These are phyloP conservation scores for Chionodraco myersi DNA, from an alignment of 2,113 vertebrate species.

Conservation along the genomic window DNA sequence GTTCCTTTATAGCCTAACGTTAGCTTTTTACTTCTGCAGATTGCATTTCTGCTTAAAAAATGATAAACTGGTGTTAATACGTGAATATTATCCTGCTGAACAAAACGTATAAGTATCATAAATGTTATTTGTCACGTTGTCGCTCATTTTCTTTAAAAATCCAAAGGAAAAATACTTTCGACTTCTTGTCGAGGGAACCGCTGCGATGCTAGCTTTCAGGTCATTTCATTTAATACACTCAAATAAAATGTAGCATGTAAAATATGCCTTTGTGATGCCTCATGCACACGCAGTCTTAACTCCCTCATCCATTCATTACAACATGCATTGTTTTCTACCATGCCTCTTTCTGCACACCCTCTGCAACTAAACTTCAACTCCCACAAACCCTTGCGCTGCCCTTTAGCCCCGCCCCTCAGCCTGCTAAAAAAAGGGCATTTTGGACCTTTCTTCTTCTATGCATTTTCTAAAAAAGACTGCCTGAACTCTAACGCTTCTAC, in stretches of 20 bases:
- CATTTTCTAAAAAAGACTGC: slow-evolving; percentile 51
- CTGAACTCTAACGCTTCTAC: slow-evolving; percentile 15
- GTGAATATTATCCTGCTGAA: too few species aligned
- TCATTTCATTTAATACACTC: not conserved
- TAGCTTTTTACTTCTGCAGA: too few species aligned
- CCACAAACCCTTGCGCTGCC: slow-evolving; percentile 19
- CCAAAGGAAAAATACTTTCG: too few species aligned
- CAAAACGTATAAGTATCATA: too few species aligned
- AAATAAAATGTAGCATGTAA: slow-evolving; percentile 14
- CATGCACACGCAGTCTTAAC: not conserved
- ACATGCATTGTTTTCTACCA: not conserved
- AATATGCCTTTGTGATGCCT: not conserved
- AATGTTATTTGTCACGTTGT: too few species aligned
- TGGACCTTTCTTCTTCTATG: slow-evolving; percentile 61
- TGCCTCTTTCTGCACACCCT: not conserved
- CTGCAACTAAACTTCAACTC: slow-evolving; percentile 24
- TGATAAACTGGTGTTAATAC: too few species aligned
- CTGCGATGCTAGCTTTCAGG: too few species aligned
- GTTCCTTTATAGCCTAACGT: too few species aligned
- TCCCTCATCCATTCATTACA: slow-evolving; percentile 5
- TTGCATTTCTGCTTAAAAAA: too few species aligned
- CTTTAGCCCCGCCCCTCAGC: slow-evolving; percentile 54
- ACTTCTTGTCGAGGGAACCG: too few species aligned
- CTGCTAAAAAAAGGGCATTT: slow-evolving; percentile 28
- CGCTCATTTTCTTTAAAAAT: too few species aligned